Evolutionary conservation across 2,888 invertebrate genomes (phyloP).

Genomic region (Zootermopsis nevadensis): DNA sequence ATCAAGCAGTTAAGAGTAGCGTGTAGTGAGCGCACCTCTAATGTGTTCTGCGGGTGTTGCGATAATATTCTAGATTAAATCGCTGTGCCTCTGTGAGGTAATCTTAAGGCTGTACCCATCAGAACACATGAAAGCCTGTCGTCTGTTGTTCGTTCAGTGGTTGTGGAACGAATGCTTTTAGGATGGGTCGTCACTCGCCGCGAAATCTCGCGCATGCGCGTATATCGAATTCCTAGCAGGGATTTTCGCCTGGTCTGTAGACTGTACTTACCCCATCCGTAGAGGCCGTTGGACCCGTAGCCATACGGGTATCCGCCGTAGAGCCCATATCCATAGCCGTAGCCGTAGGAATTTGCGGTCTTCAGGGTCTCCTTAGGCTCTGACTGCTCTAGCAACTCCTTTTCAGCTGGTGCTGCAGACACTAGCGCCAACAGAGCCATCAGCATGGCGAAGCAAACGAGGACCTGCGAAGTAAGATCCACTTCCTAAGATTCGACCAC

Average conservation of each 20-base stretch:
- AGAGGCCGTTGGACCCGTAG: not conserved
- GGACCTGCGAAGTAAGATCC: not conserved
- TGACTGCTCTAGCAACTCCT: not conserved
- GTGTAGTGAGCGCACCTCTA: too few species aligned
- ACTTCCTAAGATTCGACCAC: too few species aligned
- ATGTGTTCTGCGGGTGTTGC: too few species aligned
- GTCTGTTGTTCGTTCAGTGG: not conserved
- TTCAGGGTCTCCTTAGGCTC: slow-evolving; percentile 41
- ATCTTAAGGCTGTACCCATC: too few species aligned
- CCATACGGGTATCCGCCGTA: slow-evolving; percentile 36
- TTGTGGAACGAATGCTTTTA: not conserved
- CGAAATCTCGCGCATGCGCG: too few species aligned
- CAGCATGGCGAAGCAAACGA: slow-evolving; percentile 5
- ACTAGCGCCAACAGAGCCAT: not conserved
- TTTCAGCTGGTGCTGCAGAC: slow-evolving; percentile 9
- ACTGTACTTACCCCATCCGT: slow-evolving; percentile 18
- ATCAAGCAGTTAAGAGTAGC: too few species aligned
- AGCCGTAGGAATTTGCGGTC: slow-evolving; percentile 45
- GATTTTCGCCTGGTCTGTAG: too few species aligned
- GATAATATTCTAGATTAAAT: too few species aligned
- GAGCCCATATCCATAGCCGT: slow-evolving; percentile 40
- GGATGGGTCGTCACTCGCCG: not conserved
- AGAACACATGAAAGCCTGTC: too few species aligned
- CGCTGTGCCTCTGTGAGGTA: too few species aligned
- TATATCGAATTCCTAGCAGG: too few species aligned